Percentiles rank a stretch among this genome's conserved stretches.
phyloP scores from a whole-genome alignment of 2,888 invertebrate species.

The Congeria kusceri region DNA sequence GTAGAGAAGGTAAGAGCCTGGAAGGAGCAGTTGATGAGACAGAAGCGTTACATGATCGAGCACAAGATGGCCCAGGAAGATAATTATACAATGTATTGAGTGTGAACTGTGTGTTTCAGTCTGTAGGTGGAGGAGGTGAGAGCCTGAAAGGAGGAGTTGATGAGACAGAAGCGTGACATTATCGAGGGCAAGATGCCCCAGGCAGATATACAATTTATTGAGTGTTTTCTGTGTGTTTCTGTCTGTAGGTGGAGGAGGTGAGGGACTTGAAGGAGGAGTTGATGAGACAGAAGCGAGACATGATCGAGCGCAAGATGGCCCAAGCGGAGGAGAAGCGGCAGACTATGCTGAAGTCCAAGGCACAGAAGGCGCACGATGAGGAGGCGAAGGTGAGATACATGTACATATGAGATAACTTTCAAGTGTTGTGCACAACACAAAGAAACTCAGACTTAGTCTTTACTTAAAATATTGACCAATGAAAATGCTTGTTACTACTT shows the following conservation, averaged over 20 bases:
- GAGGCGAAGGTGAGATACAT: slow-evolving; percentile 91
- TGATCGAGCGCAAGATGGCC: slow-evolving; percentile 86
- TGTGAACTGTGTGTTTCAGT: no score
- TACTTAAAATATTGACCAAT: no score
- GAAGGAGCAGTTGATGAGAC: slow-evolving; percentile 94
- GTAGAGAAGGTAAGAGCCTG: slow-evolving; percentile 90
- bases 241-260: slow-evolving; percentile 87
- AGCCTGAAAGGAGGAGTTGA: slow-evolving; percentile 93
- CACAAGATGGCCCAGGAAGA: slow-evolving; percentile 90
- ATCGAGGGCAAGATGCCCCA: slow-evolving; percentile 87
- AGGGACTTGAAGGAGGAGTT: slow-evolving; percentile 93
- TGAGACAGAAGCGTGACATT: slow-evolving; percentile 89
- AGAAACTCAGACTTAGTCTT: no score
- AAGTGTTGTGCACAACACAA: neutral
- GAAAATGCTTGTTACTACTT: no score
- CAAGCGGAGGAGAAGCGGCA: slow-evolving; percentile 96
- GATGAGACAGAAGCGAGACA: slow-evolving; percentile 89
- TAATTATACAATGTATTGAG: no score
- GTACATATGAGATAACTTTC: neutral
- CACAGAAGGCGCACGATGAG: slow-evolving; percentile 98
- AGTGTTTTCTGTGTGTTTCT: no score
- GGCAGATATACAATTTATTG: no score
- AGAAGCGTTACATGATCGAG: slow-evolving; percentile 87
- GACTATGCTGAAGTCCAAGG: slow-evolving; percentile 89
- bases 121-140: slow-evolving; percentile 88